Evolutionary conservation across 2,113 vertebrate species (phyloP).

Genomic region (Theristicus caerulescens): DNA sequence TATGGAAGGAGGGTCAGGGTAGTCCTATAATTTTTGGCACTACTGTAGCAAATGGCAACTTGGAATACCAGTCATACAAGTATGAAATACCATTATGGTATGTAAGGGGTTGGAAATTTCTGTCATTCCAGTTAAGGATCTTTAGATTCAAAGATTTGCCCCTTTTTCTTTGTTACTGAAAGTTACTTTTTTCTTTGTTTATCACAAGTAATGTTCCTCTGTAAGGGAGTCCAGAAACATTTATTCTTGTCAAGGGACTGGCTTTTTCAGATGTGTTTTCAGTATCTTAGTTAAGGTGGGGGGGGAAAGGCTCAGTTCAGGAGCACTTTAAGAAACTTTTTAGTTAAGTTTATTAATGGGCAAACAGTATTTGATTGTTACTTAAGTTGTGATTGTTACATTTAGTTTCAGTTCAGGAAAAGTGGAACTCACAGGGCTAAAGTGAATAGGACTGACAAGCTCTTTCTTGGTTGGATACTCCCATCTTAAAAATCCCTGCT

Average conservation of each 20-base stretch:
- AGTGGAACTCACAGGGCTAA: not conserved
- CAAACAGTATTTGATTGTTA: not conserved
- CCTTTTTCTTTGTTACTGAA: not conserved
- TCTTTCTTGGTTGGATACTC: not conserved
- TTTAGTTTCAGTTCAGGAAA: conserved; percentile 5
- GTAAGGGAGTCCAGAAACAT: not conserved
- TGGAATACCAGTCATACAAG: conserved; percentile 44
- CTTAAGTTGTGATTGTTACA: not conserved
- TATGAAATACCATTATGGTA: conserved; percentile 21
- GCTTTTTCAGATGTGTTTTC: not conserved
- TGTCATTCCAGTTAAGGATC: not conserved
- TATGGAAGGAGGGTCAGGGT: conserved; percentile 16
- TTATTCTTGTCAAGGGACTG: not conserved
- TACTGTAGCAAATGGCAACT: conserved; percentile 1
- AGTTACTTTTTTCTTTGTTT: not conserved
- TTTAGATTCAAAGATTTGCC: not conserved
- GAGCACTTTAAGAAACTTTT: not conserved
- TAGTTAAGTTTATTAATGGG: not conserved
- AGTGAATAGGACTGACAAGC: not conserved
- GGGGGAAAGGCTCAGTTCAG: not conserved
- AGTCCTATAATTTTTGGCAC: conserved; percentile 30
- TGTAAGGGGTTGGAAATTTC: conserved; percentile 23
- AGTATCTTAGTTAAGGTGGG: not conserved
- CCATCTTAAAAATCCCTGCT: not conserved
- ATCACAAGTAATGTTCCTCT: not conserved